Conservation (phyloP, 2,113 vertebrate species). For the Hemicordylus capensis region DNA sequence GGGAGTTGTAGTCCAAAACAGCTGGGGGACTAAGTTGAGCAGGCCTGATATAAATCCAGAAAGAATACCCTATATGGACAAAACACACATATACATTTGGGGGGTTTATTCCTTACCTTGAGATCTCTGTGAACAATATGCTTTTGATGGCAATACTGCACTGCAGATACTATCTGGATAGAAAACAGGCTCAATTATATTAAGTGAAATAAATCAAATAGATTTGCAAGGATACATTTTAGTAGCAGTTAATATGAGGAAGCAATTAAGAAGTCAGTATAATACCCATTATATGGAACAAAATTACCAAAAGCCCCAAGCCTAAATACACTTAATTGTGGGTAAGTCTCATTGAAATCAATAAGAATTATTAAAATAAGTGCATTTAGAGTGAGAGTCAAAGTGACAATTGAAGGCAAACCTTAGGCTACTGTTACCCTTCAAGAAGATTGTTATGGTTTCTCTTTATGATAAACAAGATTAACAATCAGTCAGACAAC, state of each 20-base stretch:
- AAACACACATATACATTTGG: background rate
- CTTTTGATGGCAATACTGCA: slow-evolving; percentile 99
- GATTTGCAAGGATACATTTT: slow-evolving; percentile 9
- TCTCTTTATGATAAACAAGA: slow-evolving; percentile 5
- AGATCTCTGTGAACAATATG: slow-evolving; percentile 98
- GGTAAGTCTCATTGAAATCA: background rate
- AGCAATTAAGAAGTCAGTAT: background rate
- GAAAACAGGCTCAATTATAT: slow-evolving; percentile 55
- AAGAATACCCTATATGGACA: background rate
- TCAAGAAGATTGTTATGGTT: slow-evolving; percentile 10
- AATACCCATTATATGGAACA: background rate
- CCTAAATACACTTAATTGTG: slow-evolving; percentile 5
- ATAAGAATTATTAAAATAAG: slow-evolving; percentile 15
- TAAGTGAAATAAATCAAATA: slow-evolving; percentile 41
- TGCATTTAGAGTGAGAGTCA: background rate
- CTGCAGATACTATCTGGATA: slow-evolving; percentile 95
- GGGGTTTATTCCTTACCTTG: slow-evolving; percentile 82
- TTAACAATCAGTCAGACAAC: background rate
- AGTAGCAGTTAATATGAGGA: slow-evolving; percentile 14
- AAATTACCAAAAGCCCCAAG: background rate
- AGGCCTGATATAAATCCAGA: background rate
- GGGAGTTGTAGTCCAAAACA: too few relatives aligned
- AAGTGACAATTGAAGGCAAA: slow-evolving; percentile 1
- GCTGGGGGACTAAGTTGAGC: too few relatives aligned
- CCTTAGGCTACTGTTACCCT: background rate